Evolutionary conservation across 2,888 invertebrate genomes (phyloP), one percentile per base, ranked within the genome.

Genomic region (Xylota segnis): DNA sequence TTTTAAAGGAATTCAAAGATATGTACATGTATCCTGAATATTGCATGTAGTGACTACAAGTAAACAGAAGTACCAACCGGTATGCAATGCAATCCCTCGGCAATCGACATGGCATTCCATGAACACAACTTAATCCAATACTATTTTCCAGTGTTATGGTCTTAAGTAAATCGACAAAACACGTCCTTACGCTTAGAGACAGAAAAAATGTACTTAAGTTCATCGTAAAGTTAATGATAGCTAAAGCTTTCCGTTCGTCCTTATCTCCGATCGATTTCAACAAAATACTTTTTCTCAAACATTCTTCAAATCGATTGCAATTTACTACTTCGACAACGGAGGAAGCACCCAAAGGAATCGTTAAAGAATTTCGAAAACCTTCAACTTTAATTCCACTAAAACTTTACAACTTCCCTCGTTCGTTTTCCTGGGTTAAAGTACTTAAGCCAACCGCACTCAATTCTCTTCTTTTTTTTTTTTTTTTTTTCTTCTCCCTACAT

Each of bases 351-450:
- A 18, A 4, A 56, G 32, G 43, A 45, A 70, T 50, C 14, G 65
- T 66, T 9, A 66, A 52, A 52, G 23, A 34, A 50, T 54, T 43
- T 18, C 43, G 29, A 47, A 18, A 40, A 59, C 34, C 58, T 66
- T 59, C 47, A 59, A 76, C 58, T 76, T 52, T 47, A 59, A 76
- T 68, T 70, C 68, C 32, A 58, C 23, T 47, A 27, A 76, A 76
- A 76, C 50, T 76, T 68, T 68, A 50, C 50, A 75, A 58, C 54
- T 76, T 59, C n/a, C 14, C 18, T 40, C 58, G 37, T 75, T 58
- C 56, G 65, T 54, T 75, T 37, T 66, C 40, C 66, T 29, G 34
- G 18, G n/a, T n/a, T 50, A 16, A 58, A 56, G 47, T 23, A 23
- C 23, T 23, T 23, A 23, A 23, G 23, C 23, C 23, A 23, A 23